These are phyloP conservation scores for Cynaeus angustus DNA, from an alignment of 2,888 invertebrate genomes.

Conservation along the genomic window DNA sequence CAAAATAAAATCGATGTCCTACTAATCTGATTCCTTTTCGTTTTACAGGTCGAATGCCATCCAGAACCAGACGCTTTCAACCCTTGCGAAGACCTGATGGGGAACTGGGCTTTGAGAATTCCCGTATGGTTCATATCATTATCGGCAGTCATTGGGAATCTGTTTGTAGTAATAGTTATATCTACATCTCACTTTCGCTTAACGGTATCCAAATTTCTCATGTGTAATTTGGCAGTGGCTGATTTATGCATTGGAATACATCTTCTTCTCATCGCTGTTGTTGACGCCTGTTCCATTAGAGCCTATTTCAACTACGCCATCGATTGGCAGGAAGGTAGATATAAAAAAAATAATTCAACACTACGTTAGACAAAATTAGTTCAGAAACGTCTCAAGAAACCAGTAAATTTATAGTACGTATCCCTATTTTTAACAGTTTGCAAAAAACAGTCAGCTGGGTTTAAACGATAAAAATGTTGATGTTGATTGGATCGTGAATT, in stretches of 20 bases:
- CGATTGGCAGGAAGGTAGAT: constrained; percentile 78
- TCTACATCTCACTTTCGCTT: constrained; percentile 71
- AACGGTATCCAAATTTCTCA: constrained; percentile 76
- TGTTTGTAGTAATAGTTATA: constrained; percentile 78
- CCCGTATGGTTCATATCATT: constrained; percentile 78
- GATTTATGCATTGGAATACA: constrained; percentile 81
- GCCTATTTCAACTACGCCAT: constrained; percentile 81
- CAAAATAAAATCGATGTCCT: not conserved
- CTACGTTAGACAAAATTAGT: too few relatives aligned
- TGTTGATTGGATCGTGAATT: too few relatives aligned
- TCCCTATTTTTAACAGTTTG: too few relatives aligned
- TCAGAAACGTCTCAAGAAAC: too few relatives aligned
- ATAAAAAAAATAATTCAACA: constrained; percentile 1
- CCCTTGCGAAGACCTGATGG: constrained; percentile 80
- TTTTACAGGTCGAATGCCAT: constrained; percentile 69
- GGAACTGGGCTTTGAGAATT: constrained; percentile 74
- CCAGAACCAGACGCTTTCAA: constrained; percentile 78
- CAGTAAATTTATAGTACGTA: too few relatives aligned
- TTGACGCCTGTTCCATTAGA: constrained; percentile 78
- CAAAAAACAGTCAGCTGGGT: too few relatives aligned
- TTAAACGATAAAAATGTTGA: too few relatives aligned
- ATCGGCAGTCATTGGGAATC: constrained; percentile 78
- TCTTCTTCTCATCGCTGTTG: constrained; percentile 76
- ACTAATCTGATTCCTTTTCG: constrained; percentile 1
- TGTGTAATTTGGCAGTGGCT: constrained; percentile 81